Base-by-base conservation (phyloP, 2,113 vertebrate genomes). In the Rhabdomys dilectus region DNA sequence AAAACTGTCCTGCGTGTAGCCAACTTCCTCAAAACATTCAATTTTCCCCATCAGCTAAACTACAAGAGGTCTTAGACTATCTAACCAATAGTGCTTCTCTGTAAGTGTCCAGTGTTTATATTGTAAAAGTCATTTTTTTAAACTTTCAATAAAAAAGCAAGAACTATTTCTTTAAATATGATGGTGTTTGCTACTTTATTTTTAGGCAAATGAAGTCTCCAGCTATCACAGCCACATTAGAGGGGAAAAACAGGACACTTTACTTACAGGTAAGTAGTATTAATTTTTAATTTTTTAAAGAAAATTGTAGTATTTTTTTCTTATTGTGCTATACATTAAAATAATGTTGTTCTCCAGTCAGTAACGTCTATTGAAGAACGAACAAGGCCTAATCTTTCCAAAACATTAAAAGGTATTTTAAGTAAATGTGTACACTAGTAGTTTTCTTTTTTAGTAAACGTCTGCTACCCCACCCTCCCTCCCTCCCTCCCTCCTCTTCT, bases 191-290 rank as follows among this genome's bases (percentile, higher is more conserved):
- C 75, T 0, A 82, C 94, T 95, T 81, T 96, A 75, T 98, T 24
- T 98, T 24, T 97, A 99, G 99, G 97, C 99, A 99, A 97, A 99
- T 99, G 99, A 99, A 99, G 98, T 99, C 99, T 97, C 99, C 99
- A 97, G 99, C 99, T 42, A 99, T 99, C 97, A 99, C 99, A 96
- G 99, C 99, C 94, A 99, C 99, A 78, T 98, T 99, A 98, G 99
- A 99, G 96, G 99, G 99, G 39, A 99, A 99, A 97, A 99, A 99
- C 97, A 99, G 99, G 98, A 99, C 99, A 56, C 99, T 99, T 95
- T 99, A 99, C 98, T 98, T 99, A 98, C 99, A 99, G 99, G 99
- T 99, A 98, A 99, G 89, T 56, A 84, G 1, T 96, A 84, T 31
- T 34, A 29, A 51, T 29, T 77, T 72, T 0, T 1, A 91, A 39